These are phyloP conservation scores for Pangasianodon hypophthalmus DNA, from an alignment of 2,113 vertebrate species.

Conservation along the genomic window DNA sequence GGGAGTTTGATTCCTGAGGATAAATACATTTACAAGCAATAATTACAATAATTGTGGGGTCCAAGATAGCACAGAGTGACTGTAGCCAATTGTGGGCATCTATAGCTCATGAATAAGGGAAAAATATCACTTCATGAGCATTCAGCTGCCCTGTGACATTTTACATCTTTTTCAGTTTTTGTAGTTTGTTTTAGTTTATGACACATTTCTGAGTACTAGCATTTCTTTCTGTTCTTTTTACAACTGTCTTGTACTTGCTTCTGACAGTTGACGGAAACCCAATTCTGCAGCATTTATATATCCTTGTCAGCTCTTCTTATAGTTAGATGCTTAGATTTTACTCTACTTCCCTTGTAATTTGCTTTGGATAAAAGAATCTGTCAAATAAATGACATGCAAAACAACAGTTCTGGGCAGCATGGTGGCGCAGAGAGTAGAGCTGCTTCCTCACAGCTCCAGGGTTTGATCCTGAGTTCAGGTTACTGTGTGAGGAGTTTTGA, in stretches of 20 bases:
- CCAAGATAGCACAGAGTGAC: not conserved
- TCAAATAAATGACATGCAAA: not conserved
- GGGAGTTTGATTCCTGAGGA: not conserved
- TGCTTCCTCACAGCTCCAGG: not conserved
- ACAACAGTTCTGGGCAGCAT: not conserved
- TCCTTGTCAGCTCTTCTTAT: not conserved
- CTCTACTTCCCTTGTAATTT: not conserved
- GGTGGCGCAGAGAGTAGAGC: not conserved
- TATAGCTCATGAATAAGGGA: not conserved
- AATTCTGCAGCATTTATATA: not conserved
- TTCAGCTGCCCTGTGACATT: not conserved
- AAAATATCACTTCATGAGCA: not conserved
- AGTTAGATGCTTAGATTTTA: not conserved
- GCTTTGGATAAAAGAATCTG: not conserved
- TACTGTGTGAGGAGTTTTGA: not conserved
- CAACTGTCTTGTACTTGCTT: not conserved
- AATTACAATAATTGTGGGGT: not conserved
- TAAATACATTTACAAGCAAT: not conserved
- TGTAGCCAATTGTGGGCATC: not conserved
- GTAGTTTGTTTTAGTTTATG: not conserved
- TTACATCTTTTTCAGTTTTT: not conserved
- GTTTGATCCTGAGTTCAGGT: not conserved
- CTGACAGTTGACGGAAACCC: not conserved
- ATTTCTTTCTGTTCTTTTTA: not conserved
- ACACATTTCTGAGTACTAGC: not conserved